Base-by-base conservation (phyloP, 2,797 vertebrate species). In the Erithacus rubecula region DNA sequence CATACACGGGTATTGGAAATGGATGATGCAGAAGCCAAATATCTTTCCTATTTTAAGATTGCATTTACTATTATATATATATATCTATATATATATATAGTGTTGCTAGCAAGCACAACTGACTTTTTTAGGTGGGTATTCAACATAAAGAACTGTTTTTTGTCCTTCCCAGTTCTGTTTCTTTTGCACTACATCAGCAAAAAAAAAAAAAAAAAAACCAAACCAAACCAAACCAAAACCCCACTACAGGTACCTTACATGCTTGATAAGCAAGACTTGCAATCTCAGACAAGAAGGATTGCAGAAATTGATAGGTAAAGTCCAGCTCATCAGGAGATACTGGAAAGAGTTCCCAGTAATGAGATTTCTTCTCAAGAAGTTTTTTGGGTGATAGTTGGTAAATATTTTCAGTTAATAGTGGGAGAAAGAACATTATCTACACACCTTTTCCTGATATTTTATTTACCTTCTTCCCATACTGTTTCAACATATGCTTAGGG, bases 311-410 rank as follows among this genome's bases (percentile, higher is more conserved):
- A 69, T 7, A 1, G 21, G 29, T 34, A 6, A 80, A 83, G 60
- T 52, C 15, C 55, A 62, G 39, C 59, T 43, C 39, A 69, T 36
- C 47, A 55, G 27, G 19, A 89, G 21, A 36, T 67, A 86, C 47
- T 23, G 59, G 64, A 36, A 63, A 32, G 36, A 74, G 18, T 19
- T 74, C 44, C 47, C 10, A 77, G 6, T n/a, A 83, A 51, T 18
- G 20, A 49, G 27, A 85, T 39, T 55, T 17, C 23, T 88, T 39
- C 52, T 86, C 36, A 46, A 47, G 51, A 86, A 49, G 34, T n/a
- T 23, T 56, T 58, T 70, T 0, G 0, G 5, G 7, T 46, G 65
- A 29, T 15, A 6, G 29, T 3, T 83, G n/a, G 30, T 67, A 83
- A 67, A 59, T 59, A 75, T 23, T 82, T 18, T 1, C 0, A 52